Base-by-base conservation (phyloP, 2,797 vertebrate genomes). In the Hypotaenidia okinawae region DNA sequence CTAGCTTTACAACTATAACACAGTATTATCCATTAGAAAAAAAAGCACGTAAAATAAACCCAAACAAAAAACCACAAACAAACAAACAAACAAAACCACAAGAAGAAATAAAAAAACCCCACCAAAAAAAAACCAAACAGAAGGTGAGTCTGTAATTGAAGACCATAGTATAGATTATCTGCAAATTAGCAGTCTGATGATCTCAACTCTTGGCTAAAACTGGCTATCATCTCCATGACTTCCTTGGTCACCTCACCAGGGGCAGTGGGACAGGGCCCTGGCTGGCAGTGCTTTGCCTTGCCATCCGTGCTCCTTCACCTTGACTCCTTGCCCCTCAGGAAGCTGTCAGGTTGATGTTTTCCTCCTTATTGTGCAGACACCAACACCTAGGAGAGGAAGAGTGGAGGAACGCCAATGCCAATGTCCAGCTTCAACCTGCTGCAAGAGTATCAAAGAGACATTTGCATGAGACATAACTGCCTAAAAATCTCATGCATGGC, bases 201-300 rank as follows among this genome's bases (percentile, higher is more conserved):
- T 17, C 58, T 70, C 32, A 35, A 57, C 12, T 52, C 52, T 43
- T 37, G 18, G 23, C 14, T 59, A n/a, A 54, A 74, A 81, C 6
- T n/a, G 41, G 23, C 16, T 58, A 21, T n/a, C 24, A 32, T 59
- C 21, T 33, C n/a, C 52, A 72, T 17, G 43, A 16, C 11, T 39
- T n/a, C 25, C 37, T 9, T n/a, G 16, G 13, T 39, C 28, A 81
- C 37, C 47, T 58, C n/a, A 39, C 21, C 21, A 30, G 24, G 28
- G 21, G 11, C 28, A 39, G 16, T 27, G 21, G 43, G 49, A 68
- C 0, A 1, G 19, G 11, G 19, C 12, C 16, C 11, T 9, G 5
- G 39, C n/a, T 37, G 23, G 32, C 3, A 10, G 76, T 22, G 57
- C 12, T 32, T 8, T 76, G 32, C 8, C 49, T 6, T 51, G 49